Evolutionary conservation across 1,140 invertebrate genomes (phyloP).

Genomic region (Drosophila aff.): DNA sequence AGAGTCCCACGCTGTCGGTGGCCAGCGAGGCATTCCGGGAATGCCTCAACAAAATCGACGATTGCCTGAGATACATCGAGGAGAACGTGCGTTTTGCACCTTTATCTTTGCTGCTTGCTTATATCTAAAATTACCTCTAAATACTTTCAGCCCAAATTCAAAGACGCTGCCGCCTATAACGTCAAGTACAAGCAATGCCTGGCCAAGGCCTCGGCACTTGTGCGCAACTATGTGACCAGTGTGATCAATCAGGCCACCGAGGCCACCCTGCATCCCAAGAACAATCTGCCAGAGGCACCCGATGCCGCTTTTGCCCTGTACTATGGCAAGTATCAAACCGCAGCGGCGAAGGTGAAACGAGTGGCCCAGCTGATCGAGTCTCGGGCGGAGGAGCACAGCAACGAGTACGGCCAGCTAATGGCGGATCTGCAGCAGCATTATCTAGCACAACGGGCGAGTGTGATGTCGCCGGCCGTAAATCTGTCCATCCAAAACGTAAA

Average conservation of each 20-base stretch:
- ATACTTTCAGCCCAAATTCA: conserved; percentile 87
- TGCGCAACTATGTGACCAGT: conserved; percentile 91
- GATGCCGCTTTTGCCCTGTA: conserved; percentile 95
- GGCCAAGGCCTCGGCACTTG: conserved; percentile 91
- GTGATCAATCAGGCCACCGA: conserved; percentile 92
- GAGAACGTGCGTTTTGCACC: conserved; percentile 89
- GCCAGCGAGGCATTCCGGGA: conserved; percentile 93
- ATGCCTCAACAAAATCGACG: conserved; percentile 93
- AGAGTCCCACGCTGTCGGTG: conserved; percentile 91
- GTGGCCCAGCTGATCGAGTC: conserved; percentile 93
- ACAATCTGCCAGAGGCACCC: conserved; percentile 75
- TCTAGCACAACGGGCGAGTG: conserved; percentile 90
- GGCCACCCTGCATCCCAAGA: conserved; percentile 87
- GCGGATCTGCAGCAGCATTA: conserved; percentile 95
- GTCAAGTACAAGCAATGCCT: conserved; percentile 93
- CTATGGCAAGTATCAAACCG: conserved; percentile 97
- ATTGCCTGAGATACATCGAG: conserved; percentile 94
- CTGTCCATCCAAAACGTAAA: conserved; percentile 91
- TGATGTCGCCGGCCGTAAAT: conserved; percentile 88
- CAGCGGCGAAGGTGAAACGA: conserved; percentile 92
- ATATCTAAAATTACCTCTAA: not conserved
- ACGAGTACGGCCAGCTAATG: conserved; percentile 92
- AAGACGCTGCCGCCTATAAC: conserved; percentile 90
- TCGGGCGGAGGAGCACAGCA: conserved; percentile 87
- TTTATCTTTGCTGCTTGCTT: not conserved